A percentile compares a stretch with the other conserved stretches of the same genome.
phyloP scores from a whole-genome alignment of 1,140 invertebrate species.

The Drosophila nikananu region DNA sequence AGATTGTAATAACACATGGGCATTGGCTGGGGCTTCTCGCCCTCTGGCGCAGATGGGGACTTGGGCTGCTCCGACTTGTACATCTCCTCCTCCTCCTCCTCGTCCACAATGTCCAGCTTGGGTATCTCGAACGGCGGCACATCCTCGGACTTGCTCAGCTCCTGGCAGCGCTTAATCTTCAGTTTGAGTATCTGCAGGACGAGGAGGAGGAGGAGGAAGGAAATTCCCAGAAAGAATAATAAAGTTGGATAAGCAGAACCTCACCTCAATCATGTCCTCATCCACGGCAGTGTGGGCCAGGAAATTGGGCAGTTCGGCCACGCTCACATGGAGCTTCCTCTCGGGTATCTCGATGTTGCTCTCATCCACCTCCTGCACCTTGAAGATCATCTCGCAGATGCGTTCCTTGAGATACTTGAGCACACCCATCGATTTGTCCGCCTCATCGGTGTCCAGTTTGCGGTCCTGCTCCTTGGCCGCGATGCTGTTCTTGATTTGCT shows the following conservation, averaged over 20 bases:
- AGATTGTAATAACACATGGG: slow-evolving; percentile 84
- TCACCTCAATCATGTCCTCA: slow-evolving; percentile 76
- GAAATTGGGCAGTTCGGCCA: slow-evolving; percentile 72
- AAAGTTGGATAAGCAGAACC: background rate
- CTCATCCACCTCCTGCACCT: slow-evolving; percentile 84
- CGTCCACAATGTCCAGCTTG: slow-evolving; percentile 68
- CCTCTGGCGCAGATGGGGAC: slow-evolving; percentile 63
- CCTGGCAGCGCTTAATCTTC: slow-evolving; percentile 78
- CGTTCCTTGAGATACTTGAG: slow-evolving; percentile 86
- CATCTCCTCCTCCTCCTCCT: slow-evolving; percentile 68
- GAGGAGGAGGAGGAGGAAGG: background rate
- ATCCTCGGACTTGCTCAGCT: slow-evolving; percentile 71
- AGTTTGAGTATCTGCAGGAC: slow-evolving; percentile 68
- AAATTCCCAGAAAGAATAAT: background rate
- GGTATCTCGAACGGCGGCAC: slow-evolving; percentile 64
- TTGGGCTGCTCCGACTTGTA: slow-evolving; percentile 62
- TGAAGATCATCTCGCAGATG: slow-evolving; percentile 84
- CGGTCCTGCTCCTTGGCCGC: slow-evolving; percentile 85
- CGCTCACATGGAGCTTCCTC: slow-evolving; percentile 64
- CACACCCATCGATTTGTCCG: slow-evolving; percentile 86
- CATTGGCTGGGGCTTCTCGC: slow-evolving; percentile 83
- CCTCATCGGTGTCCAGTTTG: slow-evolving; percentile 84
- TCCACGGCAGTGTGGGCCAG: slow-evolving; percentile 71
- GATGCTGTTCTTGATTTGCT: slow-evolving; percentile 88
- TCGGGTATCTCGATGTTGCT: slow-evolving; percentile 69